Conservation (phyloP, 2,797 vertebrate genomes). For the Phyllotis vaccarum region DNA sequence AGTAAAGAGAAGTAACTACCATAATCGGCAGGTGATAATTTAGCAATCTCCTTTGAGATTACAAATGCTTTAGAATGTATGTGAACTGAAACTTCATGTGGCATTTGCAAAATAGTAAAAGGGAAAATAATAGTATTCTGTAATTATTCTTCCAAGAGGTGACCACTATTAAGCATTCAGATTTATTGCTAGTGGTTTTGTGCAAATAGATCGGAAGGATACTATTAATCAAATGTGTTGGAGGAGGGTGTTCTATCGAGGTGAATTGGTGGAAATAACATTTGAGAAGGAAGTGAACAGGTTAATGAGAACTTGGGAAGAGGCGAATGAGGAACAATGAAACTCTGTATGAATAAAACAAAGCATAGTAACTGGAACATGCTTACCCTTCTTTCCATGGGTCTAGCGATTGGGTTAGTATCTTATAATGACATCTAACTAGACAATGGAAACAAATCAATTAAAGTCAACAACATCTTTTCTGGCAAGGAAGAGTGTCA, state of each 20-base stretch:
- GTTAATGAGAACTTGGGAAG: slow-evolving; percentile 26
- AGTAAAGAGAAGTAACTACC: background rate
- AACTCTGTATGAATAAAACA: background rate
- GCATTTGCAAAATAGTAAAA: background rate
- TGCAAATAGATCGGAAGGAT: background rate
- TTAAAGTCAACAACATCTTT: background rate
- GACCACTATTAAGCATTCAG: background rate
- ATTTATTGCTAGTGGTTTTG: background rate
- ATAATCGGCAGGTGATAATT: background rate
- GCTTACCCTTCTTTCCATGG: background rate
- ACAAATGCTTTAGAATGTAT: slow-evolving; percentile 14
- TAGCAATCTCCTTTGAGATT: background rate
- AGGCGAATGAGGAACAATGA: background rate
- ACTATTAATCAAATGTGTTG: background rate
- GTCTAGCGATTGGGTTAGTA: background rate
- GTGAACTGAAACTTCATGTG: background rate
- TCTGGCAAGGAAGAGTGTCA: background rate
- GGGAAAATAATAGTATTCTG: background rate
- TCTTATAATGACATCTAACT: background rate
- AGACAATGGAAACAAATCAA: background rate
- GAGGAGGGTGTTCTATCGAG: background rate
- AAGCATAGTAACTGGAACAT: background rate
- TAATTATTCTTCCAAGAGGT: background rate
- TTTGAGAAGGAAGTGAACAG: slow-evolving; percentile 8
- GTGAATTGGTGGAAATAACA: slow-evolving; percentile 8